These are phyloP conservation scores for Brachionus manjavacas DNA, from an alignment of 1,140 invertebrate genomes.

Conservation along the genomic window DNA sequence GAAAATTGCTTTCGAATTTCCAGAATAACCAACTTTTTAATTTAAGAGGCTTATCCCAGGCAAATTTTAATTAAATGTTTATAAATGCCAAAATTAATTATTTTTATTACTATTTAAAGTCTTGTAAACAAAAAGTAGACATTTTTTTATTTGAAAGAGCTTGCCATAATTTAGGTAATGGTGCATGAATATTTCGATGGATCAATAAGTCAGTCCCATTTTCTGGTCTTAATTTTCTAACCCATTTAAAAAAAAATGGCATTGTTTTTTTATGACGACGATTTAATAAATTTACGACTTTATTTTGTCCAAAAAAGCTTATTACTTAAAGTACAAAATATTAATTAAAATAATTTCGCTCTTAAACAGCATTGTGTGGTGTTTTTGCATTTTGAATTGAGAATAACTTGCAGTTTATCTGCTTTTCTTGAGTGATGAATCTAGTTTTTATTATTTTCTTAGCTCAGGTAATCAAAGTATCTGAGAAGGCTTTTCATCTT, in stretches of 20 bases:
- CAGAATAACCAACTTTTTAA: neutral
- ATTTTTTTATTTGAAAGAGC: neutral
- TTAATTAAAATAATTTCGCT: neutral
- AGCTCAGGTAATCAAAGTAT: neutral
- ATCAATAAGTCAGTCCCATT: neutral
- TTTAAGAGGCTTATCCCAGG: neutral
- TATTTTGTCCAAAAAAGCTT: conserved; percentile 23
- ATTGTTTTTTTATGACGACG: neutral
- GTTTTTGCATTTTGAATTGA: neutral
- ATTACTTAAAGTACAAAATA: conserved; percentile 28
- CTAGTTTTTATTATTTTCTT: conserved; percentile 18
- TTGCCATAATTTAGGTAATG: neutral
- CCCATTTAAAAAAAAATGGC: neutral
- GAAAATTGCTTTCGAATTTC: neutral
- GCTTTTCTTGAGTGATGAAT: neutral
- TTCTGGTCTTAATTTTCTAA: neutral
- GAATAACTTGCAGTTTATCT: conserved; percentile 13
- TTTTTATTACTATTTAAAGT: neutral
- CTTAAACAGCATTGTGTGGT: neutral
- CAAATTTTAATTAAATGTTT: neutral
- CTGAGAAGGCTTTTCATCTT: neutral
- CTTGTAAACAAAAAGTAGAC: neutral
- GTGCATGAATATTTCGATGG: neutral
- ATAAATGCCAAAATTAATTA: neutral
- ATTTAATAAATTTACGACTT: neutral